phyloP scores from a whole-genome alignment of 2,113 vertebrate genomes.

The Scophthalmus maximus region DNA sequence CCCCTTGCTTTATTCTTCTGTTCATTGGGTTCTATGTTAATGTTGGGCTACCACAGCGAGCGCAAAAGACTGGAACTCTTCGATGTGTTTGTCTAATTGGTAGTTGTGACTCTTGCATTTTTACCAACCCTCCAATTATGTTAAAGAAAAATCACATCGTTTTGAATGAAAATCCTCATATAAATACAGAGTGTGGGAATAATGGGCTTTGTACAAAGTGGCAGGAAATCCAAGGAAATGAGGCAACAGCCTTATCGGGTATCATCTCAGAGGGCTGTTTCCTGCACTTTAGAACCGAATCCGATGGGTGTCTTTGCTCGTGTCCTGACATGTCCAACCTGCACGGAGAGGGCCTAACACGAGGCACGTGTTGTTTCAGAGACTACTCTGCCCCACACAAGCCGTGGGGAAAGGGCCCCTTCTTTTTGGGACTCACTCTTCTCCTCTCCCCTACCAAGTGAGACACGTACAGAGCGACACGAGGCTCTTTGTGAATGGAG shows the following conservation, averaged over 20 bases:
- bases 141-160: neutral
- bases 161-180: neutral
- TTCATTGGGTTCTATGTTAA: conserved; percentile 5
- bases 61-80: conserved; percentile 1
- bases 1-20: neutral
- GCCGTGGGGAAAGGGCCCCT: conserved; percentile 45
- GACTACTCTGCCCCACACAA: conserved; percentile 38
- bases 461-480: conserved; percentile 36
- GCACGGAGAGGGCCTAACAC: conserved; percentile 50
- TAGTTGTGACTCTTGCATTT: conserved; percentile 7
- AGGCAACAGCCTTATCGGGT: conserved; percentile 25
- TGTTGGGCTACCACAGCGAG: neutral
- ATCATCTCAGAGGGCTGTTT: neutral
- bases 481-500: conserved; percentile 46
- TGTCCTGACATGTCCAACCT: conserved; percentile 68
- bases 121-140: conserved; percentile 5
- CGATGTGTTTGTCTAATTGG: conserved; percentile 12
- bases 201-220: neutral
- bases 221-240: conserved; percentile 30
- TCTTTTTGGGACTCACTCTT: conserved; percentile 38
- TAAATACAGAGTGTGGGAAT: no score
- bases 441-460: conserved; percentile 55
- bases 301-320: conserved; percentile 42
- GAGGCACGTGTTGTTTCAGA: conserved; percentile 52
- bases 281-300: conserved; percentile 37